Conservation (phyloP, 2,888 invertebrate species). For the Caenorhabditis japonica region DNA sequence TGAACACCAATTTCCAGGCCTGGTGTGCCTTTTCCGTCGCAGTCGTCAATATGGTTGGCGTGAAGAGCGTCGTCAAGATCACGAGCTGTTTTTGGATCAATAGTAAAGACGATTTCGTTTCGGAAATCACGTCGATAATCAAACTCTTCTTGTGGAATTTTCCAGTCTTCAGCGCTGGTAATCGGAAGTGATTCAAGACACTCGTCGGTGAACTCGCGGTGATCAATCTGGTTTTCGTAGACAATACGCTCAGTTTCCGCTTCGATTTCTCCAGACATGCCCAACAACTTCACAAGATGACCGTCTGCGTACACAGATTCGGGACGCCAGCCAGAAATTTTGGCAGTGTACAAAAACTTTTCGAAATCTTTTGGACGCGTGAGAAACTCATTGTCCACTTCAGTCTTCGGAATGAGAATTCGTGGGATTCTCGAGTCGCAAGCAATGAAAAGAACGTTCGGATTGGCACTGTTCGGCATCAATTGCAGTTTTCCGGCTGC, state of each 20-base stretch:
- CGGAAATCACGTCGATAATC: conserved; percentile 78
- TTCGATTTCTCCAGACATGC: conserved; percentile 85
- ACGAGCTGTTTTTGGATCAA: conserved; percentile 91
- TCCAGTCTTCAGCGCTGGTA: conserved; percentile 45
- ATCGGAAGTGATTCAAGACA: conserved; percentile 81
- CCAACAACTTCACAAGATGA: conserved; percentile 83
- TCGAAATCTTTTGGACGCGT: conserved; percentile 78
- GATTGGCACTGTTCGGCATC: conserved; percentile 80
- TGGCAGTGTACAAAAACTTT: conserved; percentile 83
- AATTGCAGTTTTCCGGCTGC: conserved; percentile 84
- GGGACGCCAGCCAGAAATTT: conserved; percentile 80
- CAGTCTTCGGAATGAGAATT: conserved; percentile 83
- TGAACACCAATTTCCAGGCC: conserved; percentile 84
- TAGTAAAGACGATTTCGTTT: conserved; percentile 88
- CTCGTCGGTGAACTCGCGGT: conserved; percentile 84
- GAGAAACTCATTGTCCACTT: conserved; percentile 80
- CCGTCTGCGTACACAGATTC: conserved; percentile 81
- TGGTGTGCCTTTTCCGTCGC: conserved; percentile 63
- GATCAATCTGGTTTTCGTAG: conserved; percentile 85
- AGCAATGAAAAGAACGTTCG: conserved; percentile 85
- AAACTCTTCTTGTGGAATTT: conserved; percentile 58
- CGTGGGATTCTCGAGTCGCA: conserved; percentile 84
- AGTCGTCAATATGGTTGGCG: conserved; percentile 83
- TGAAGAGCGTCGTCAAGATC: conserved; percentile 96
- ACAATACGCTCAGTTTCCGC: conserved; percentile 88